Conservation (phyloP, 2,113 vertebrate genomes). For the Nothobranchius kuhntae region DNA sequence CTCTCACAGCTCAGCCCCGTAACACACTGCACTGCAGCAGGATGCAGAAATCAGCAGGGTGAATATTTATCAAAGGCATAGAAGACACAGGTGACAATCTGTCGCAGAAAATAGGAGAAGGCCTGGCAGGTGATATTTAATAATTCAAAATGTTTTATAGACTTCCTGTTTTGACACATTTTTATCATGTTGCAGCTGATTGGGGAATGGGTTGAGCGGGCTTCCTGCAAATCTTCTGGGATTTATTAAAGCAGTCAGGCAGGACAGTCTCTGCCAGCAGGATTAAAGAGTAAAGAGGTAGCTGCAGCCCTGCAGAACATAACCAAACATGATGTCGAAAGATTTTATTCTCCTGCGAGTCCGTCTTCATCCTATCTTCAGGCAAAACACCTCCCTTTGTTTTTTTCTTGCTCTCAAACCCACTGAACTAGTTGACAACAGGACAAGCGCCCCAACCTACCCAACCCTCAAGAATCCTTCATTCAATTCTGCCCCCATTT, state of each 20-base stretch:
- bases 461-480: conserved; percentile 45
- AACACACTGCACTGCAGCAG: conserved; percentile 41
- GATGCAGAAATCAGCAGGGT: conserved; percentile 19
- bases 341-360: conserved; percentile 28
- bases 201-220: conserved; percentile 14
- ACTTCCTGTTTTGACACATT: background rate
- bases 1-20: conserved; percentile 26
- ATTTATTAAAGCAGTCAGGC: conserved; percentile 45
- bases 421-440: conserved; percentile 30
- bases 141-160: background rate
- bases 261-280: conserved; percentile 18
- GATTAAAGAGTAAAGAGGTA: conserved; percentile 25
- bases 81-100: conserved; percentile 38
- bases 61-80: conserved; percentile 54
- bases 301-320: conserved; percentile 4
- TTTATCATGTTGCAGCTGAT: conserved; percentile 11
- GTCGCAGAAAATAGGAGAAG: conserved; percentile 22
- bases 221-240: conserved; percentile 36
- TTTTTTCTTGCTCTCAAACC: conserved; percentile 18
- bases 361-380: conserved; percentile 18
- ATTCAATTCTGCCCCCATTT: conserved; percentile 51
- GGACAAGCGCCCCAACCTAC: conserved; percentile 27
- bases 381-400: conserved; percentile 23
- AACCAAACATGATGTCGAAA: conserved; percentile 19
- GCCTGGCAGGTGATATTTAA: background rate